Evolutionary conservation across 2,888 invertebrate species (phyloP).

Genomic region (Drosophila greeni): DNA sequence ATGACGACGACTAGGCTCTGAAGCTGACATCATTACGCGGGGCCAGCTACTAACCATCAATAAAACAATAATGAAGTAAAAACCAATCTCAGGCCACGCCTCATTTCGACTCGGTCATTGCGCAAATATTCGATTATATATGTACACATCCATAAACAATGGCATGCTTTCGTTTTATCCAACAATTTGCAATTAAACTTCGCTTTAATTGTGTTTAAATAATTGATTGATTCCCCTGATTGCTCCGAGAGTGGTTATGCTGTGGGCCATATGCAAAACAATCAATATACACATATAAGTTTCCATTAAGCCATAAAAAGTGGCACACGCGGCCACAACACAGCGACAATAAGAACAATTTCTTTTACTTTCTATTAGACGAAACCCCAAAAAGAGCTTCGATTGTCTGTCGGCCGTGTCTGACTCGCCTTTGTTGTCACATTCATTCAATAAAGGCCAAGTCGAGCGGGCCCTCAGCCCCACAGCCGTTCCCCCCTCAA

Average conservation of each 20-base stretch:
- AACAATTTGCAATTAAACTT: conserved; percentile 43
- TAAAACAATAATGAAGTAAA: conserved; percentile 22
- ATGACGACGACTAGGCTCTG: conserved; percentile 2
- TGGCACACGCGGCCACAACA: conserved; percentile 51
- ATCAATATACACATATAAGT: background rate
- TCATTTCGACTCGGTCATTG: conserved; percentile 45
- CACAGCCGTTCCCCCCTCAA: background rate
- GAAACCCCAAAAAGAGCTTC: conserved; percentile 52
- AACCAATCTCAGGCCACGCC: conserved; percentile 47
- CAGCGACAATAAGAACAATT: conserved; percentile 61
- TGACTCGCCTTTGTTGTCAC: conserved; percentile 66
- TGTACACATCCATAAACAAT: conserved; percentile 42
- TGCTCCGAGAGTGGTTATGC: conserved; percentile 30
- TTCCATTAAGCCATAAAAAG: conserved; percentile 39
- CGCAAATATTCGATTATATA: conserved; percentile 53
- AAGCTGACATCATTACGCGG: conserved; percentile 37
- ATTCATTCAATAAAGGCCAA: conserved; percentile 73
- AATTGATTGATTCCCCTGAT: conserved; percentile 63
- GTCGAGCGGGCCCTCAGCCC: conserved; percentile 48
- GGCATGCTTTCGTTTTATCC: conserved; percentile 65
- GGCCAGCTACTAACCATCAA: conserved; percentile 20
- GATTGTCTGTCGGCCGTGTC: conserved; percentile 47
- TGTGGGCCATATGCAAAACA: conserved; percentile 13
- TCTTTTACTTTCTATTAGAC: conserved; percentile 71
- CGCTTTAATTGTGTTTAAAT: conserved; percentile 52